Conservation (phyloP, 1,140 invertebrate genomes). For the Panagrolaimus sp. region DNA sequence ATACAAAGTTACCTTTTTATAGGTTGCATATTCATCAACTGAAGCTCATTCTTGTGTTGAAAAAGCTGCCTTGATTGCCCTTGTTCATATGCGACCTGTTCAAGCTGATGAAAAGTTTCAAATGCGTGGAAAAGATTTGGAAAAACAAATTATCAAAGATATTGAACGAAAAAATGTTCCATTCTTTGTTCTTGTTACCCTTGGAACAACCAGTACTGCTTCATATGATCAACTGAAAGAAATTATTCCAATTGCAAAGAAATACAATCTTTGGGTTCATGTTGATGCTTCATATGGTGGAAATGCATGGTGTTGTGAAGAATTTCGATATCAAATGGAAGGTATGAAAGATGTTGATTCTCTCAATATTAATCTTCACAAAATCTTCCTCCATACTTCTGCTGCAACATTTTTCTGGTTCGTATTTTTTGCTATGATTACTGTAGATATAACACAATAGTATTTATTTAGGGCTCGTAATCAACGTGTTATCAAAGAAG, state of each 20-base stretch:
- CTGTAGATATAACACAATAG: background rate
- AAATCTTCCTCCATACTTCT: conserved; percentile 4
- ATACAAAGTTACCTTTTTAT: too few relatives aligned
- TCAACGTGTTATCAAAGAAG: conserved; percentile 11
- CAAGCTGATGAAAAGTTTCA: background rate
- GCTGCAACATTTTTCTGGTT: background rate
- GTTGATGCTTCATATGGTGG: conserved; percentile 5
- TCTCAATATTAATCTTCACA: conserved; percentile 5
- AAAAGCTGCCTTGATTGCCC: conserved; percentile 1
- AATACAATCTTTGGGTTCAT: conserved; percentile 11
- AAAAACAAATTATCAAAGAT: background rate
- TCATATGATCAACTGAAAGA: background rate
- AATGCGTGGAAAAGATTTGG: background rate
- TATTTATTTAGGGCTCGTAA: background rate
- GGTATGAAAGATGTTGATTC: conserved; percentile 6
- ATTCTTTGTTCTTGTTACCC: conserved; percentile 6
- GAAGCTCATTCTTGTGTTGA: conserved; percentile 9
- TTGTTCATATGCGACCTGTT: background rate
- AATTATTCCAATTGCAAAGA: conserved; percentile 1
- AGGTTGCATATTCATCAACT: background rate
- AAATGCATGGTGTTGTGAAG: background rate
- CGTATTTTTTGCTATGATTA: background rate
- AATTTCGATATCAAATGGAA: background rate
- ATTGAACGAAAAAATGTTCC: background rate
- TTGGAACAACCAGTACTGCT: background rate